Evolutionary conservation across 2,888 invertebrate genomes (phyloP), one percentile per base, ranked within the genome.

Genomic region (Leucophenga montana): DNA sequence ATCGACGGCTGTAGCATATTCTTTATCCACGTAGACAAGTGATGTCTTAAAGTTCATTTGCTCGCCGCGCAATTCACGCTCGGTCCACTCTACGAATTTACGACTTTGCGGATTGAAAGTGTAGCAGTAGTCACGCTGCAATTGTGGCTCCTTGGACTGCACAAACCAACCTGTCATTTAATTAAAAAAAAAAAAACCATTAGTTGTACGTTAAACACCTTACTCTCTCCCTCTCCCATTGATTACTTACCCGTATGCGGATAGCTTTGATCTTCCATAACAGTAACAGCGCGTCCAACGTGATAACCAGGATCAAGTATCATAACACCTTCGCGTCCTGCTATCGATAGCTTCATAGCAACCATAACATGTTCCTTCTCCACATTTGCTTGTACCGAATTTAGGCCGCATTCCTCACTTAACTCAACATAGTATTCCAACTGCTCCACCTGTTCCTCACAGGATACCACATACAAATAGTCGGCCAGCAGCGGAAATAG

Each of bases 291-390:
- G 73, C 95, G 91, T 54, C 95, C 94, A 72, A 97, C 94, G 88
- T 97, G 97, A 89, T 97, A 97, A 18, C 97, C 97, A 0, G 97
- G 96, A 90, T 97, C 97, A 53, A 96, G 92, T 22, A 97, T 91
- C 89, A 97, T 89, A 65, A 95, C 90, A 39, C 96, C 97, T 0
- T 90, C 89, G 50, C 97, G 91, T 39, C 93, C 94, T 64, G 92
- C 93, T 69, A 96, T 92, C 77, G 91, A 89, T 72, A 96, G 91
- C 79, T 92, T 93, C 85, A 96, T 90, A 73, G 94, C 94, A 71
- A 94, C 93, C 89, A 96, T 91, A 56, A 95, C 95, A 88, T 97
- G 97, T 87, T 97, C 97, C 89, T 96, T 97, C 88, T 96, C 96
- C 50, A 92, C 91, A 71, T 84, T 87, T 6, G 89, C 87, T 70